These are phyloP conservation scores for Syrista parreyssii DNA, from an alignment of 2,888 invertebrate genomes.

Conservation along the genomic window DNA sequence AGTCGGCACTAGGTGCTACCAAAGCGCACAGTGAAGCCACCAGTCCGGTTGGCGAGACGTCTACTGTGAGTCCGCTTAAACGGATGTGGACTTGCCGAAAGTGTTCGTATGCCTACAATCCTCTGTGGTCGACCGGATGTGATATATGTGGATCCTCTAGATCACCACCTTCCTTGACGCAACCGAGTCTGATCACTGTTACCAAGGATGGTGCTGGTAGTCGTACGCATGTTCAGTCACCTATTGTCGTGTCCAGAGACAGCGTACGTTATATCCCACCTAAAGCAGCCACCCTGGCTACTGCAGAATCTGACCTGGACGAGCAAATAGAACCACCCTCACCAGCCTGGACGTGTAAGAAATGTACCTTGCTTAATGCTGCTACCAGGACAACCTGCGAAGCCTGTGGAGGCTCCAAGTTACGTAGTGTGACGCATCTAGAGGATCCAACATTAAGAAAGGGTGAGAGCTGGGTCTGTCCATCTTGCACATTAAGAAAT, in stretches of 20 bases:
- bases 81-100: slow-evolving; percentile 90
- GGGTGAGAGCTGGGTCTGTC: slow-evolving; percentile 77
- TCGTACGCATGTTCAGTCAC: slow-evolving; percentile 57
- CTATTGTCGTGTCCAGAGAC: slow-evolving; percentile 62
- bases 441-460: slow-evolving; percentile 78
- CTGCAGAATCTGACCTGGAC: slow-evolving; percentile 68
- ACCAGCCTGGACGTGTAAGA: slow-evolving; percentile 82
- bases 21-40: slow-evolving; percentile 57
- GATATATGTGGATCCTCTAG: slow-evolving; percentile 82
- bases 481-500: slow-evolving; percentile 86
- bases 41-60: slow-evolving; percentile 53
- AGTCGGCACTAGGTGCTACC: slow-evolving; percentile 43
- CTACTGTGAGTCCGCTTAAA: slow-evolving; percentile 53
- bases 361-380: slow-evolving; percentile 88
- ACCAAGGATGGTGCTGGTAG: slow-evolving; percentile 68
- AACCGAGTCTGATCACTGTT: slow-evolving; percentile 79
- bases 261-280: slow-evolving; percentile 65
- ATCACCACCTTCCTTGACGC: slow-evolving; percentile 72
- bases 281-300: slow-evolving; percentile 60
- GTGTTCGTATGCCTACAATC: slow-evolving; percentile 90
- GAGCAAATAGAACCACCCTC: slow-evolving; percentile 70
- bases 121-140: slow-evolving; percentile 82
- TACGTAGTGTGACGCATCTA: slow-evolving; percentile 74
- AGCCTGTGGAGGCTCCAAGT: slow-evolving; percentile 87
- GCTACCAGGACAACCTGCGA: slow-evolving; percentile 79